Evolutionary conservation across 2,113 vertebrate genomes (phyloP).

Genomic region (Aramus guarauna): DNA sequence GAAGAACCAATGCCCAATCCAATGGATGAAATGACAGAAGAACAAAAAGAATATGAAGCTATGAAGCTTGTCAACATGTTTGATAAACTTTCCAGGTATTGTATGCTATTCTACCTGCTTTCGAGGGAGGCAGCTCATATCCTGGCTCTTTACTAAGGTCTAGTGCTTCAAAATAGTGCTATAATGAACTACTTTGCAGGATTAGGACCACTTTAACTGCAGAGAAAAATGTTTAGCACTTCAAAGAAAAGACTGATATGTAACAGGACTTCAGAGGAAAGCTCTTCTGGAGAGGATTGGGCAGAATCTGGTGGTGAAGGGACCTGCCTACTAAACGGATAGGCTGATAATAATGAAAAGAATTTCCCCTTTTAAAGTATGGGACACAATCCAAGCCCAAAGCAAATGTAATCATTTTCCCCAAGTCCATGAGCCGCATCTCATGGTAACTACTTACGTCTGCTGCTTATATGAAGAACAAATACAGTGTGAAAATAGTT

Average conservation of each 20-base stretch:
- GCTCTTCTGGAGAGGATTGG: neutral
- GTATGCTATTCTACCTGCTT: neutral
- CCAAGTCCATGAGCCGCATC: neutral
- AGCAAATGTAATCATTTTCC: neutral
- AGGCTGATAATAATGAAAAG: neutral
- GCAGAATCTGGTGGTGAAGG: neutral
- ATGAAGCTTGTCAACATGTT: slow-evolving; percentile 97
- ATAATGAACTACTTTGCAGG: neutral
- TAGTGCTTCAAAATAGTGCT: neutral
- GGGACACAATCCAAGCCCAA: neutral
- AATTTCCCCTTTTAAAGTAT: neutral
- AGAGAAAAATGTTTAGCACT: neutral
- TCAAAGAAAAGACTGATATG: neutral
- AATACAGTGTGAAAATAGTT: neutral
- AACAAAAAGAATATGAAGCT: slow-evolving; percentile 97
- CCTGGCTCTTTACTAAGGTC: neutral
- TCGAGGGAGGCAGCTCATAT: neutral
- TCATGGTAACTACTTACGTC: neutral
- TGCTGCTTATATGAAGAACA: neutral
- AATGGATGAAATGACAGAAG: slow-evolving; percentile 97
- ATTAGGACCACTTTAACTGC: neutral
- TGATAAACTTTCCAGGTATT: slow-evolving; percentile 94
- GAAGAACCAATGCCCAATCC: slow-evolving; percentile 95
- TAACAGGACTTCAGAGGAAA: neutral
- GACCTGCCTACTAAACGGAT: neutral